Conservation (phyloP, 1,140 invertebrate species). For the Thalassaphorura encarpata region DNA sequence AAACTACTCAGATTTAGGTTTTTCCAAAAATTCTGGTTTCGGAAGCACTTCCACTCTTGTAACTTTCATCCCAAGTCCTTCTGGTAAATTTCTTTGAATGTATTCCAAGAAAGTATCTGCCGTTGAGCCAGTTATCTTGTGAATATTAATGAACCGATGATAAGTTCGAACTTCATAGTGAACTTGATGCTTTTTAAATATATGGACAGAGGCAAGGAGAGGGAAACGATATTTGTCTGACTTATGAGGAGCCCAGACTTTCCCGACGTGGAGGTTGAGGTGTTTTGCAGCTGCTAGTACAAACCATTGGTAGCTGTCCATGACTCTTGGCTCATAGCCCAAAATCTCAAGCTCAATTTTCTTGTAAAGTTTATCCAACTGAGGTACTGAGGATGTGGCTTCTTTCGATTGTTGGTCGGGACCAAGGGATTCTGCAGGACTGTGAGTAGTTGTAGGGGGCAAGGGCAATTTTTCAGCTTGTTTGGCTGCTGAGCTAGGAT, state of each 20-base stretch:
- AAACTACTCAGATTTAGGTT: not conserved
- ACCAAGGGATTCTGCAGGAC: too few species aligned
- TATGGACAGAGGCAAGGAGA: slow-evolving; percentile 75
- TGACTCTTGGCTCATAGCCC: slow-evolving; percentile 72
- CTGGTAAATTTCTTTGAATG: slow-evolving; percentile 90
- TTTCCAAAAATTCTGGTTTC: slow-evolving; percentile 20
- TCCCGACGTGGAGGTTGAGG: slow-evolving; percentile 60
- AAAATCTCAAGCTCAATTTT: slow-evolving; percentile 75
- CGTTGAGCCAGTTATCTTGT: slow-evolving; percentile 83
- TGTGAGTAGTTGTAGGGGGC: too few species aligned
- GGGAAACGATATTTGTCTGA: slow-evolving; percentile 63
- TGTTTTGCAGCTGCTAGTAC: slow-evolving; percentile 62
- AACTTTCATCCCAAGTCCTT: slow-evolving; percentile 91
- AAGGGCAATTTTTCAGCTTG: too few species aligned
- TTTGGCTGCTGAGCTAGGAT: too few species aligned
- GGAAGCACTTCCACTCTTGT: slow-evolving; percentile 53
- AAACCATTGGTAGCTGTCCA: slow-evolving; percentile 82
- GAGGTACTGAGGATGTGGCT: slow-evolving; percentile 31
- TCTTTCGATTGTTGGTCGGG: not conserved
- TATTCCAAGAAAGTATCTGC: slow-evolving; percentile 94
- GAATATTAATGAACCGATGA: slow-evolving; percentile 71
- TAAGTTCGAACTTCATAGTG: slow-evolving; percentile 95
- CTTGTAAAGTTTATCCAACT: slow-evolving; percentile 76
- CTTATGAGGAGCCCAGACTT: slow-evolving; percentile 61
- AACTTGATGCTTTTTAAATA: slow-evolving; percentile 87